Evolutionary conservation across 2,113 vertebrate genomes (phyloP).

Genomic region (Eulemur rufifrons): DNA sequence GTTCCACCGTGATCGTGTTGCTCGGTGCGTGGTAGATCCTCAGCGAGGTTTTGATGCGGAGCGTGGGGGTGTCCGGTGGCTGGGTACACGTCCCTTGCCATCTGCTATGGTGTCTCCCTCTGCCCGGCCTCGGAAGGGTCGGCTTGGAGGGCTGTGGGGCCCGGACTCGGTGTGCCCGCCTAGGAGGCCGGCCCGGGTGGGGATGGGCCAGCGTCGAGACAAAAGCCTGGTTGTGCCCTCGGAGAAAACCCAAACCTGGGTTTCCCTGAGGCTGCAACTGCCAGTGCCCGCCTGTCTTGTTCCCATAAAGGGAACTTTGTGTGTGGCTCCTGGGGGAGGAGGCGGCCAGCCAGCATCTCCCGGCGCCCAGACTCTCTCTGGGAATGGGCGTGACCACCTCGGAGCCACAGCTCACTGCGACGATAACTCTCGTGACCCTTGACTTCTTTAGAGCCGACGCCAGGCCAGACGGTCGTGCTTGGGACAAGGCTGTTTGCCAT

Average conservation of each 20-base stretch:
- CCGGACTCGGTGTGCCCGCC: not conserved
- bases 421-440: not conserved
- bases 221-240: constrained; percentile 59
- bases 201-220: not conserved
- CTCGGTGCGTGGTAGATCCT: not conserved
- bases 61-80: fast-evolving
- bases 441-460: not conserved
- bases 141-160: not conserved
- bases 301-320: constrained; percentile 70
- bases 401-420: fast-evolving
- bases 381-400: not conserved
- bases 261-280: constrained; percentile 21
- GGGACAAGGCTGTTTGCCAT: not conserved
- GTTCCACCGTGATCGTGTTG: fast-evolving
- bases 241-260: constrained; percentile 58
- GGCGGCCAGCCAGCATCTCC: not conserved
- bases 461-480: not conserved
- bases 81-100: not conserved
- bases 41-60: not conserved
- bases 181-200: not conserved
- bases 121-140: not conserved
- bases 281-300: not conserved
- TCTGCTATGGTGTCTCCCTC: not conserved
- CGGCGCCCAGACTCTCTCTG: not conserved
- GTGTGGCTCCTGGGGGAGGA: not conserved